A percentile compares a stretch with the other conserved stretches of the same genome.
Evolutionary conservation across 92 coral and sea anemone genomes (phyloP).

Genomic region (Virgularia gustaviana): DNA sequence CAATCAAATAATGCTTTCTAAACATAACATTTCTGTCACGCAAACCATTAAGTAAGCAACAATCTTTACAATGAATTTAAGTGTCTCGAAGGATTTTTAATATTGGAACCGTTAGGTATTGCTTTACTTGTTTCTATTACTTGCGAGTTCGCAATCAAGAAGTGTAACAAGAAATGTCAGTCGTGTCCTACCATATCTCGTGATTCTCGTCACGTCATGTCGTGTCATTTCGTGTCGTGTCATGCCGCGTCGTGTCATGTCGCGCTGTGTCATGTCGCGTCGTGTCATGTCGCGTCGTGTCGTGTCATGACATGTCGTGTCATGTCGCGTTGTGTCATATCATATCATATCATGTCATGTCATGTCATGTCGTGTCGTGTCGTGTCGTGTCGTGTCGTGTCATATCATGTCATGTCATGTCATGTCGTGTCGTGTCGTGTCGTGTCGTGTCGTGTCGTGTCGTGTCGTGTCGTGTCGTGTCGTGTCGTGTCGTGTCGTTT

Average conservation of each 20-base stretch:
- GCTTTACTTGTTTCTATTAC: too few species aligned
- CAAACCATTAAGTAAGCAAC: too few species aligned
- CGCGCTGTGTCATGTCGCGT: neutral
- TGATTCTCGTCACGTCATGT: neutral
- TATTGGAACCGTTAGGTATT: too few species aligned
- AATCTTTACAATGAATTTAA: too few species aligned
- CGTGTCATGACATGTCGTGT: conserved; percentile 15
- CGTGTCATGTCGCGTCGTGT: conserved; percentile 5
- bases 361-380: conserved; percentile 24
- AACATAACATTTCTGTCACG: too few species aligned
- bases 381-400: conserved; percentile 31
- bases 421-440: conserved; percentile 12
- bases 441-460: conserved; percentile 10
- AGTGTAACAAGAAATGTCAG: too few species aligned
- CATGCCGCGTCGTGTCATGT: conserved; percentile 1
- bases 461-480: conserved; percentile 10
- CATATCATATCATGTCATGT: conserved; percentile 15
- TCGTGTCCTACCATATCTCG: neutral
- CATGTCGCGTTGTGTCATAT: conserved; percentile 8
- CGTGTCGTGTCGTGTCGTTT: conserved; percentile 8
- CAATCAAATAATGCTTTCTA: too few species aligned
- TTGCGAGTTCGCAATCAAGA: too few species aligned
- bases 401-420: conserved; percentile 20
- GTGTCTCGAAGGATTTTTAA: too few species aligned
- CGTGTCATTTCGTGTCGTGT: neutral